phyloP scores from a whole-genome alignment of 2,113 vertebrate genomes.

The Python bivittatus region DNA sequence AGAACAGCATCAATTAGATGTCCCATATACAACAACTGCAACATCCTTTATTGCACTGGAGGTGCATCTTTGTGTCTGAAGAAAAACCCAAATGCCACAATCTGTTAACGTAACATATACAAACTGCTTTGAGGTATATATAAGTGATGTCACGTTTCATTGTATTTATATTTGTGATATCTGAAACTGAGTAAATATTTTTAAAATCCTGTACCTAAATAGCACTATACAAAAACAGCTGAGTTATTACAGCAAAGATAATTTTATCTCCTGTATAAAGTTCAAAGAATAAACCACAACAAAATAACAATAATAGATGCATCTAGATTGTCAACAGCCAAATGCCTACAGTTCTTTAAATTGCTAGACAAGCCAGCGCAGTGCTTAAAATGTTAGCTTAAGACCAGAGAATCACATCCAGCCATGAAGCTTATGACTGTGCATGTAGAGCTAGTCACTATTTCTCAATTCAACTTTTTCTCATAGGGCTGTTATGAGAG shows the following conservation, averaged over 20 bases:
- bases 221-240: neutral
- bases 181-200: neutral
- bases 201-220: neutral
- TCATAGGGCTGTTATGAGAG: neutral
- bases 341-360: neutral
- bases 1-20: neutral
- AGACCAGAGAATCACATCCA: neutral
- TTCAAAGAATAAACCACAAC: neutral
- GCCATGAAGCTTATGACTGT: neutral
- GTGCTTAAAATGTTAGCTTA: neutral
- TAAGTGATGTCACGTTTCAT: neutral
- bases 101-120: neutral
- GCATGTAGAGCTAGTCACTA: neutral
- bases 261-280: neutral
- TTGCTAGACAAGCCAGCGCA: neutral
- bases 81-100: neutral
- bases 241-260: neutral
- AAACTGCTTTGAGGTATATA: neutral
- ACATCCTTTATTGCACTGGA: neutral
- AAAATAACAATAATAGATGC: neutral
- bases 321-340: neutral
- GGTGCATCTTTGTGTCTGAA: neutral
- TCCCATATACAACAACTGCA: neutral
- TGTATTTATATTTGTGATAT: neutral
- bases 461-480: neutral